phyloP scores from a whole-genome alignment of 2,888 invertebrate species.

The Stictocephala bisonia region DNA sequence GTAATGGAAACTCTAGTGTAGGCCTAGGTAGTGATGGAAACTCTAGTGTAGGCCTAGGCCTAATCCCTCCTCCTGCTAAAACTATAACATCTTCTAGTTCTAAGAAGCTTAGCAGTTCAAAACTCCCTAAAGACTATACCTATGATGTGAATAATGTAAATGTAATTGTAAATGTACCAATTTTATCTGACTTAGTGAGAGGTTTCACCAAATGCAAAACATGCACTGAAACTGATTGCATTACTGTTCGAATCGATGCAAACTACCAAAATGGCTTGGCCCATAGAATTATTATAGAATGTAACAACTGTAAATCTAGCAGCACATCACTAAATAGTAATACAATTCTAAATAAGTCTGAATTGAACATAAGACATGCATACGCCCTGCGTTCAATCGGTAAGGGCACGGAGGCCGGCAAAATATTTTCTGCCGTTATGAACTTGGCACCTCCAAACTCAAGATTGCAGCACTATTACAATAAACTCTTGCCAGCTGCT shows the following conservation, averaged over 20 bases:
- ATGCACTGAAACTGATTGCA: conserved; percentile 13
- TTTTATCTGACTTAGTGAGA: conserved; percentile 28
- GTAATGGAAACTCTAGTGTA: too few relatives aligned
- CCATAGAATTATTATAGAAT: conserved; percentile 19
- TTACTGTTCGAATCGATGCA: conserved; percentile 9
- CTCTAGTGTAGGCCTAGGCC: conserved; percentile 1
- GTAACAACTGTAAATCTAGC: conserved; percentile 5
- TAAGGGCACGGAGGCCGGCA: conserved; percentile 21
- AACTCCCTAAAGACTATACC: conserved; percentile 18
- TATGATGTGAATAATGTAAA: conserved; percentile 35
- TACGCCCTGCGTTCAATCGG: conserved; percentile 31
- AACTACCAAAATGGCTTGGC: conserved; percentile 12
- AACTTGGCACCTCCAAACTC: conserved; percentile 33
- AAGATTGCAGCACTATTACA: conserved; percentile 10
- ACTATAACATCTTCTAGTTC: conserved; percentile 6
- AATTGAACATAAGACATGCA: conserved; percentile 21
- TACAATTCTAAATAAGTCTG: too few relatives aligned
- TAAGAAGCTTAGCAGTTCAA: conserved; percentile 31
- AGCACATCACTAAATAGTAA: not conserved
- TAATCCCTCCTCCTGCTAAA: conserved; percentile 5
- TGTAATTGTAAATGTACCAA: conserved; percentile 17
- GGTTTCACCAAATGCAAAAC: conserved; percentile 21
- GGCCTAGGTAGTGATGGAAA: not conserved
- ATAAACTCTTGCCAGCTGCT: conserved; percentile 11
- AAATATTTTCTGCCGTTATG: conserved; percentile 28